Conservation (phyloP, 1,140 invertebrate species). For the Microplitis mediator region DNA sequence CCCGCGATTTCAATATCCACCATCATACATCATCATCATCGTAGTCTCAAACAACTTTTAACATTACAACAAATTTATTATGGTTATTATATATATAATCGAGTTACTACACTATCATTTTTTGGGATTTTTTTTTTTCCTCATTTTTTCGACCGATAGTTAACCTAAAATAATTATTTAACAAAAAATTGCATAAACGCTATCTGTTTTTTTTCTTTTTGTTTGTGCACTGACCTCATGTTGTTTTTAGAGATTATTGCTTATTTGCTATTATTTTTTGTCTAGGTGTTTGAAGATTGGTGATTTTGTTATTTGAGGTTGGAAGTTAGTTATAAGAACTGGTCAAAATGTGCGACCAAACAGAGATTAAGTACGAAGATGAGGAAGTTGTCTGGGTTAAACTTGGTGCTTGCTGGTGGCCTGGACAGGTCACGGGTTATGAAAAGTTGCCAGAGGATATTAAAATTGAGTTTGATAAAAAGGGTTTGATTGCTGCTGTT, state of each 20-base stretch:
- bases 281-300: not conserved
- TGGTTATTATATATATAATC: too few relatives aligned
- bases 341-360: slow-evolving; percentile 68
- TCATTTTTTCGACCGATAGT: too few relatives aligned
- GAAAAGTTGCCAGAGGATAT: slow-evolving; percentile 69
- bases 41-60: too few relatives aligned
- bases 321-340: slow-evolving; percentile 21
- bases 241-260: not conserved
- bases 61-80: too few relatives aligned
- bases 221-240: not conserved
- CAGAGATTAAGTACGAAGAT: slow-evolving; percentile 68
- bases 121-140: too few relatives aligned
- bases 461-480: slow-evolving; percentile 66
- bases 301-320: not conserved
- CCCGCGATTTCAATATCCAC: slow-evolving; percentile 28
- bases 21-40: too few relatives aligned
- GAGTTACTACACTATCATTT: too few relatives aligned
- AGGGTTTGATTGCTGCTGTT: slow-evolving; percentile 75
- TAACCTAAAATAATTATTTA: too few relatives aligned
- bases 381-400: slow-evolving; percentile 85
- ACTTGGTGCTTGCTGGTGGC: slow-evolving; percentile 77
- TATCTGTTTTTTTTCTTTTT: not conserved
- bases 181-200: not conserved
- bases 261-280: not conserved
- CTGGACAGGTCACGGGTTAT: slow-evolving; percentile 73